Base-by-base conservation (phyloP, 30 jellyfish, hydroid and myxozoan species). In the Haliclystus octoradiatus region DNA sequence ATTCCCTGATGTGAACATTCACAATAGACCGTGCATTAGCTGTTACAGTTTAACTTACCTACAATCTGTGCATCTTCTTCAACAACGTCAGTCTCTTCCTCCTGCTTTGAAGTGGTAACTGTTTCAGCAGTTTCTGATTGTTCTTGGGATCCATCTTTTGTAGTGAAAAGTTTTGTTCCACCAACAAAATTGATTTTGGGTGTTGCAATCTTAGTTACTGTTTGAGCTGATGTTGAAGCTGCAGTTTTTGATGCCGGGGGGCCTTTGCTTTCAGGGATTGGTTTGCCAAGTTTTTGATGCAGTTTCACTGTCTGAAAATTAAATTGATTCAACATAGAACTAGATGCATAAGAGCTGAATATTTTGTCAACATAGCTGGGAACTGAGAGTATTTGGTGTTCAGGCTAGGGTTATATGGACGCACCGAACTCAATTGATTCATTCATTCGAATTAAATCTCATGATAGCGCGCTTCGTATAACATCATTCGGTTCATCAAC, bases 241-340 rank as follows among this genome's bases (percentile, higher is more conserved):
- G 84, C 28, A 46, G 63, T 74, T 60, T 84, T 84, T 32, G 67
- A 80, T 34, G 61, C 70, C 28, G 84, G 84, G 2, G 94, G 84
- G n/a, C 72, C 66, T 71, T 83, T 83, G 9, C 50, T 62, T n/a
- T 86, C 96, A 1, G 96, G 96, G 32, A 86, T 79, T 28, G 96
- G 96, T 62, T 86, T 86, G 31, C 96, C 96, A n/a, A 86, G 84
- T 69, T 86, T 86, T 68, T 86, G 96, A 67, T 86, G 96, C 69
- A 86, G 71, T 57, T 86, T 86, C 49, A 86, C 67, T 0, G 96
- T 86, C 96, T 86, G 63, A 1, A 52, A 62, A 23, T 40, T 9
- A 40, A 40, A 40, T 40, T 9, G 19, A 19, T n/a, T n/a, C n/a
- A n/a, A n/a, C n/a, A n/a, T n/a, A n/a, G n/a, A n/a, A n/a, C n/a